Conservation (phyloP, 2,888 invertebrate genomes). For the Acrocyrtus sp. region DNA sequence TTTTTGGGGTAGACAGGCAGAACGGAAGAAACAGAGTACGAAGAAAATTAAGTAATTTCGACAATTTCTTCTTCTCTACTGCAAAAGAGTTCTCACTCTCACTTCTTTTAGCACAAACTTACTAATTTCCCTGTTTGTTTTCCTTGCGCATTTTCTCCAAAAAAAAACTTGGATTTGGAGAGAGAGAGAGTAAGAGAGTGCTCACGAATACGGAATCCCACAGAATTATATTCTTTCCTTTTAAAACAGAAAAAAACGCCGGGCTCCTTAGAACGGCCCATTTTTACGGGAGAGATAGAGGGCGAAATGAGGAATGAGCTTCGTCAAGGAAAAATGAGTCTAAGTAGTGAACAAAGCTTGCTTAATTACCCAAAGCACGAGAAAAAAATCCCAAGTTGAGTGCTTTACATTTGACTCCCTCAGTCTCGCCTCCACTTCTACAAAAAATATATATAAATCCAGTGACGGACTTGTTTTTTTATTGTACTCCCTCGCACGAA, state of each 20-base stretch:
- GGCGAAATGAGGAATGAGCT: background rate
- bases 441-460: too few relatives aligned
- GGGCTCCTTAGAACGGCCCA: too few relatives aligned
- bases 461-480: background rate
- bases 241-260: background rate
- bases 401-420: conserved; percentile 63
- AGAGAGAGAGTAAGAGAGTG: background rate
- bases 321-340: conserved; percentile 61
- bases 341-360: conserved; percentile 63
- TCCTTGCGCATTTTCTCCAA: background rate
- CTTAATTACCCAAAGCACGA: conserved; percentile 64
- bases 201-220: background rate
- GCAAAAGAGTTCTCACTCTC: background rate
- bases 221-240: too few relatives aligned
- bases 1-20: too few relatives aligned
- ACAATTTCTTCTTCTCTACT: background rate
- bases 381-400: conserved; percentile 62
- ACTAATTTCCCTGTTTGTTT: conserved; percentile 6
- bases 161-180: background rate
- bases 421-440: conserved; percentile 36
- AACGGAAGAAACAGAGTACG: background rate
- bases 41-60: conserved; percentile 20
- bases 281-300: background rate
- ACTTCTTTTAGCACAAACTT: conserved; percentile 1
- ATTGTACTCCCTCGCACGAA: conserved; percentile 26